These are phyloP conservation scores for Numida meleagris DNA, from an alignment of 2,113 vertebrate genomes.

Conservation along the genomic window DNA sequence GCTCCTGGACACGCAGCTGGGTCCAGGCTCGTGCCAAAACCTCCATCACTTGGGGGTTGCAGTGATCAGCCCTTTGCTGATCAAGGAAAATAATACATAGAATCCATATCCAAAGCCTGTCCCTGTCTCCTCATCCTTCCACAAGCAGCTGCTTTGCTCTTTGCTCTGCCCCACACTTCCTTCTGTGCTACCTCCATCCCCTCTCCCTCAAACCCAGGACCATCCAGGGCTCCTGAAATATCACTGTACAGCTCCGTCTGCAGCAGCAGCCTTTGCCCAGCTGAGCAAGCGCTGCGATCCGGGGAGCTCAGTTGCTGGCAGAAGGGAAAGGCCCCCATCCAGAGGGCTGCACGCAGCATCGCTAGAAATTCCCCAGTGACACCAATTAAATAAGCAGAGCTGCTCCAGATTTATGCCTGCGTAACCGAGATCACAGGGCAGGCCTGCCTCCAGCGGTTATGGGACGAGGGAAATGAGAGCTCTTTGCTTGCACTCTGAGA, in stretches of 20 bases:
- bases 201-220: neutral
- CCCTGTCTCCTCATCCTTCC: neutral
- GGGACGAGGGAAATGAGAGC: neutral
- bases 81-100: neutral
- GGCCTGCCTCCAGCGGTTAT: neutral
- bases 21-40: neutral
- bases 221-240: neutral
- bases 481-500: neutral
- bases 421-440: neutral
- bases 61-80: neutral
- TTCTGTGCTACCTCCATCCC: neutral
- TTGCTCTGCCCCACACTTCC: rapidly evolving
- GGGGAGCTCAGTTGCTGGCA: rapidly evolving
- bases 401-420: neutral
- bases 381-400: neutral
- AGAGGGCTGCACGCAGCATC: neutral
- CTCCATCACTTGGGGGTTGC: neutral
- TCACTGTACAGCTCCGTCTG: rapidly evolving
- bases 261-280: rapidly evolving
- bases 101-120: neutral
- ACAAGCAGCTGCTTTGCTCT: neutral
- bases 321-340: neutral
- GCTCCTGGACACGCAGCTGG: neutral
- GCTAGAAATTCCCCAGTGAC: neutral
- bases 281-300: neutral